Conservation (phyloP, 2,797 vertebrate species). For the Poeciliopsis turneri region DNA sequence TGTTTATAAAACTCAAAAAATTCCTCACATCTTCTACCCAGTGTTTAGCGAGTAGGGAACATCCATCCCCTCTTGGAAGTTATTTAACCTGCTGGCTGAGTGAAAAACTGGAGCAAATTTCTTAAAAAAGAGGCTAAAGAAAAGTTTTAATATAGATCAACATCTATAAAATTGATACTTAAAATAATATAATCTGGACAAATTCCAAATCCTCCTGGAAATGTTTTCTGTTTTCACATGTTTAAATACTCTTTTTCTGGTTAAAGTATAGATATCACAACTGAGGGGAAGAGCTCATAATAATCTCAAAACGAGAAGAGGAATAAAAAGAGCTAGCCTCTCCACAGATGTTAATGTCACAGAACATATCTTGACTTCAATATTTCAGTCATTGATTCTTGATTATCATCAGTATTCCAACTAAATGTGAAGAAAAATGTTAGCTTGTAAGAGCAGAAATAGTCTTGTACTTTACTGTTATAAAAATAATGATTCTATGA, state of each 20-base stretch:
- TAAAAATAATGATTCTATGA: constrained; percentile 7
- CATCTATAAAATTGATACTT: background rate
- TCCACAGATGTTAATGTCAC: too few relatives aligned
- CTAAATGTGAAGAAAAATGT: constrained; percentile 6
- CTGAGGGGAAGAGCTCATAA: constrained; percentile 29
- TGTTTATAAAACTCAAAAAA: too few relatives aligned
- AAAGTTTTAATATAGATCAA: too few relatives aligned
- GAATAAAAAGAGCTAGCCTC: constrained; percentile 16
- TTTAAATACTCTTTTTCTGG: constrained; percentile 42
- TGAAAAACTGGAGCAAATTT: too few relatives aligned
- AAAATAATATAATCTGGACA: constrained; percentile 14
- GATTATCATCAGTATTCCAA: constrained; percentile 30
- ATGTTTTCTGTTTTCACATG: constrained; percentile 12
- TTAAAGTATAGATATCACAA: constrained; percentile 21
- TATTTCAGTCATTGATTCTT: constrained; percentile 13
- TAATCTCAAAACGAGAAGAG: constrained; percentile 14
- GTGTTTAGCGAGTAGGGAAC: too few relatives aligned
- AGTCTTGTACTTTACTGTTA: background rate
- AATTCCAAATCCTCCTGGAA: constrained; percentile 5
- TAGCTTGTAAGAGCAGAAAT: constrained; percentile 4
- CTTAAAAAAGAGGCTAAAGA: too few relatives aligned
- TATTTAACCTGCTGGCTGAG: too few relatives aligned
- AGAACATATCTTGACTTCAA: constrained; percentile 18
- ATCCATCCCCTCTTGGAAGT: too few relatives aligned
- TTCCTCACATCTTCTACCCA: too few relatives aligned